Evolutionary conservation across 23 tunicate species (phyloP), one percentile per base, ranked within the genome.

Genomic region (Trididemnum clinides): DNA sequence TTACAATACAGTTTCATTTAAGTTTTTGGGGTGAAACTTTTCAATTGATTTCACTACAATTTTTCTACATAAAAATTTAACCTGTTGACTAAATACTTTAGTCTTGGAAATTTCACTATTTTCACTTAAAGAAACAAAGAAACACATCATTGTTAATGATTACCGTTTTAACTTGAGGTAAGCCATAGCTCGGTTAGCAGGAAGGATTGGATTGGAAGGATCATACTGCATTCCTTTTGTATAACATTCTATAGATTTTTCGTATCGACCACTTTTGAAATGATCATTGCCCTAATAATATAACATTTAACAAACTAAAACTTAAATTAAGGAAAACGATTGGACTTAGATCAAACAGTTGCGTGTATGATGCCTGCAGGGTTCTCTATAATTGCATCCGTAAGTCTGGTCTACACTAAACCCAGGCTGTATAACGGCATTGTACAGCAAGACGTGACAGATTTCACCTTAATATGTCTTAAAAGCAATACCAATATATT

Each of bases 141-240:
- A 49, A 49, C 54, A 49, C 10, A 49, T 49, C 54, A 49, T 10
- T 10, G 54, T 49, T 49, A 15, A 10, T 49, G n/a, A 75, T 28
- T 2, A 86, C 94, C 80, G 91, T 84, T 94, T 76, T 70, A 89
- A 65, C 57, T 85, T 85, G 1, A 89, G 37, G 44, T 80, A 94
- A 1, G 98, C 91, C 98, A 94, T 85, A 0, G 98, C 98, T 64
- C 98, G 82, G 79, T 94, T 94, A 1, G 98, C 93, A 29, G 98
- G 98, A 6, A 94, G 51, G 6, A 89, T 78, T 51, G 98, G 63
- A 70, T 94, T 94, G n/a, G 80, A 18, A 26, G 94, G 87, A 70
- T 94, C 98, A 65, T 76, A 92, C 59, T 94, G 84, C 98, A 94
- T 89, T 54, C 90, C 94, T 33, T 82, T 89, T 6, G 98, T 89